Conservation (phyloP, 1,140 invertebrate genomes). For the Stegodyphus dumicola region DNA sequence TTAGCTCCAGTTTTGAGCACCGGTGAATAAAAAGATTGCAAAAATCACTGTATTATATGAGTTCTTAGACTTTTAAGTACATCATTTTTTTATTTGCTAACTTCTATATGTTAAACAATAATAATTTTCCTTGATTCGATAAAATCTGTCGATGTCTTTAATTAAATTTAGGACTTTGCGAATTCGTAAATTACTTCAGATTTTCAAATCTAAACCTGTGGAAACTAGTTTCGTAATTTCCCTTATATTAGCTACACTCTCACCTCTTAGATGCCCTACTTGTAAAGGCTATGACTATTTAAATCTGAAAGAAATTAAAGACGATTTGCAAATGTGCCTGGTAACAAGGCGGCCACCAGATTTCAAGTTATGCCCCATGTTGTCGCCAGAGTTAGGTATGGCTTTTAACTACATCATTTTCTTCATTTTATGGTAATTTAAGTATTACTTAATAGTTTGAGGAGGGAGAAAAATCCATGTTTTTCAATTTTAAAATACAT, state of each 20-base stretch:
- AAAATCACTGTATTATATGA: no score
- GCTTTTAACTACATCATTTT: no score
- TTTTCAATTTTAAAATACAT: no score
- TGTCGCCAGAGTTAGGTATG: slow-evolving; percentile 31
- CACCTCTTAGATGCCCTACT: slow-evolving; percentile 52
- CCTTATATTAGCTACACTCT: slow-evolving; percentile 22
- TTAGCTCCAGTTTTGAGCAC: no score
- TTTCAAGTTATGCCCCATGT: slow-evolving; percentile 30
- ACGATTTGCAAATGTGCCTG: slow-evolving; percentile 56
- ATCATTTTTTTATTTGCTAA: no score
- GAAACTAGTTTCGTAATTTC: slow-evolving; percentile 12
- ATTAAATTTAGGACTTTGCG: slow-evolving; percentile 3
- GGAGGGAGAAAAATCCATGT: no score
- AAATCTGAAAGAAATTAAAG: slow-evolving; percentile 43
- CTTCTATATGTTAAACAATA: no score
- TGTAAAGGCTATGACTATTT: slow-evolving; percentile 44
- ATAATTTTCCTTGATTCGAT: no score
- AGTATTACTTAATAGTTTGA: no score
- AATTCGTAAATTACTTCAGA: background rate
- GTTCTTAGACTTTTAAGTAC: no score
- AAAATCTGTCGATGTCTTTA: background rate
- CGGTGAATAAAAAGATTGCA: no score
- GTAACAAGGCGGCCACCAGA: slow-evolving; percentile 19
- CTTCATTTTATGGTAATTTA: no score
- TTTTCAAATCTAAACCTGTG: slow-evolving; percentile 10